Evolutionary conservation across 2,113 vertebrate genomes (phyloP).

Genomic region (Carettochelys insculpta): DNA sequence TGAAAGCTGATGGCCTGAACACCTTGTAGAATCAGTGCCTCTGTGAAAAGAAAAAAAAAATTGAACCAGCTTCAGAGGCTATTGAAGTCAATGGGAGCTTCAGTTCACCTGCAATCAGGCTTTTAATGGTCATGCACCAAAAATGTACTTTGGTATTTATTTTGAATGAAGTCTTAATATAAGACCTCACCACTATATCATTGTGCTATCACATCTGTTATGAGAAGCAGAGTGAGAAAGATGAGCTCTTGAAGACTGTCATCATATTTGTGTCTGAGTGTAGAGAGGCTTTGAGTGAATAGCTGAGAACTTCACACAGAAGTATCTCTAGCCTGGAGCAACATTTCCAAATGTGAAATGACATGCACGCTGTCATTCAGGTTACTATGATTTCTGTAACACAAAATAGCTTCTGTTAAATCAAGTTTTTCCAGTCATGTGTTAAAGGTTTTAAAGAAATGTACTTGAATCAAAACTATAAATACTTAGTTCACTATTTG

Average conservation of each 20-base stretch:
- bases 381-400: background rate
- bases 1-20: slow-evolving; percentile 27
- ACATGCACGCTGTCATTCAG: background rate
- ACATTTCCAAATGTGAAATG: background rate
- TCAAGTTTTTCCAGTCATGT: background rate
- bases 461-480: background rate
- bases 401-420: slow-evolving; percentile 8
- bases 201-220: background rate
- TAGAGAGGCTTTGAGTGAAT: background rate
- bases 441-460: background rate
- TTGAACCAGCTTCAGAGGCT: slow-evolving; percentile 17
- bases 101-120: background rate
- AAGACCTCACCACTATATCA: background rate
- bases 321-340: background rate
- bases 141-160: background rate
- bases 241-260: background rate
- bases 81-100: background rate
- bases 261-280: background rate
- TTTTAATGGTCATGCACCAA: background rate
- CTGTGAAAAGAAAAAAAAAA: background rate
- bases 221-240: background rate
- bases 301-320: background rate
- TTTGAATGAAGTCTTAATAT: background rate
- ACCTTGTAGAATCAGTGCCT: background rate
- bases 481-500: slow-evolving; percentile 3